phyloP scores from a whole-genome alignment of 2,797 vertebrate species.

The Amphiprion clarkii region DNA sequence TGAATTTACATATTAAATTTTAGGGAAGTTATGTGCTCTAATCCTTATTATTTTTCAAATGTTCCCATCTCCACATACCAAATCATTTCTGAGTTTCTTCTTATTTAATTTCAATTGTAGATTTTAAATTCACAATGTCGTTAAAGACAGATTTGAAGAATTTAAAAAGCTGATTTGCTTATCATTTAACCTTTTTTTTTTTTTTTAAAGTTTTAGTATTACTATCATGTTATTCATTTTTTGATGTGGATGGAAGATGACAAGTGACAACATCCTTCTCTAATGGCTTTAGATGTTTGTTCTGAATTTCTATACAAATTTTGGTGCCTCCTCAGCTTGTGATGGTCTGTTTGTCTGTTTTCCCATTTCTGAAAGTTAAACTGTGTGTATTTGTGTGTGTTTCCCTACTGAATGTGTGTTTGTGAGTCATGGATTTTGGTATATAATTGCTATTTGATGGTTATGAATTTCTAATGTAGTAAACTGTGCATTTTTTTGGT shows the following conservation, averaged over 20 bases:
- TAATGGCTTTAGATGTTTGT: conserved; percentile 23
- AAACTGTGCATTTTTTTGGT: conserved; percentile 1
- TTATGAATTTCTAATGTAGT: conserved; percentile 30
- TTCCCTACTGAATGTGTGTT: conserved; percentile 22
- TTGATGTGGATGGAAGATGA: conserved; percentile 23
- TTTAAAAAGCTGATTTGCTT: conserved; percentile 20
- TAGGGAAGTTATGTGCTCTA: not conserved
- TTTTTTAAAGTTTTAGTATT: conserved; percentile 1
- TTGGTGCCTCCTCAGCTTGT: conserved; percentile 13
- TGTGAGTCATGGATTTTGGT: conserved; percentile 20
- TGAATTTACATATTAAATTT: conserved; percentile 24
- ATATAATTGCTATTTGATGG: conserved; percentile 34
- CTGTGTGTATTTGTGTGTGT: conserved; percentile 8
- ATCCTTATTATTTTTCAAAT: conserved; percentile 17
- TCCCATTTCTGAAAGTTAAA: conserved; percentile 37
- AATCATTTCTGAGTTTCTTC: conserved; percentile 8
- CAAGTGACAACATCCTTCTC: conserved; percentile 27
- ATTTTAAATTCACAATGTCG: not conserved
- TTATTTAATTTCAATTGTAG: conserved; percentile 14
- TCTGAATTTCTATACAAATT: conserved; percentile 36
- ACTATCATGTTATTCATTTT: conserved; percentile 12
- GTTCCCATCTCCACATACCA: not conserved
- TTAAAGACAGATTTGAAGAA: conserved; percentile 14
- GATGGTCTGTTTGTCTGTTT: conserved; percentile 29
- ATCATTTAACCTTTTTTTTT: conserved; percentile 6